Evolutionary conservation across 2,888 invertebrate genomes (phyloP), one percentile per base, ranked within the genome.

Genomic region (Bellardia pandia): DNA sequence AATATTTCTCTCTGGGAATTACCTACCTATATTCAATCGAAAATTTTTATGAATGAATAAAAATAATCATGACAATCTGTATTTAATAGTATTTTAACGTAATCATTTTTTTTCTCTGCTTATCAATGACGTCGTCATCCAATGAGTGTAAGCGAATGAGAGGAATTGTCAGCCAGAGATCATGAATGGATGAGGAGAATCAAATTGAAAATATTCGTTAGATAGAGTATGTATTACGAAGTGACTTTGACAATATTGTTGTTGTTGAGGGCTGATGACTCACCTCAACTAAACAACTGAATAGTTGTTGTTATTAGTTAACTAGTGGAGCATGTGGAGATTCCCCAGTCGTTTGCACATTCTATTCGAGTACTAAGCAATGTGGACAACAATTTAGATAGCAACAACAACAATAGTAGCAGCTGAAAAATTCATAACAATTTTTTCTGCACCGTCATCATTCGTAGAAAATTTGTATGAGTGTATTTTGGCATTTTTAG

Each of bases 401-500:
- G 51, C 79, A 56, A 30, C 53, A 23, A 53, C 69, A 68, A 72
- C 79, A 81, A 76, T 60, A 74, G 30, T 48, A 60, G 4, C 9
- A 48, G 42, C 42, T 58, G 88, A 82, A 89, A 87, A 88, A 88
- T 91, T 90, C 90, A 90, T 90, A 88, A 86, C 13, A 66, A 74
- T 86, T 85, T 86, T 82, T 88, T 89, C 69, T 89, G 89, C 84
- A 78, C 80, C 90, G 92, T 92, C 93, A 93, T 90, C 76, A 83
- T 93, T 92, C 93, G 89, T 77, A 89, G 93, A 91, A 92, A 91
- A 89, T 86, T 86, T 84, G 72, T 76, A 92, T 91, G 91, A 92
- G 89, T 91, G 88, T 89, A 51, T 79, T 85, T 68, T 74, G 72
- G 71, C 81, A 81, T 86, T 84, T 81, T 84, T 86, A 85, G 85